Base-by-base conservation (phyloP, 2,888 invertebrate species). In the Exephanes ischioxanthus region DNA sequence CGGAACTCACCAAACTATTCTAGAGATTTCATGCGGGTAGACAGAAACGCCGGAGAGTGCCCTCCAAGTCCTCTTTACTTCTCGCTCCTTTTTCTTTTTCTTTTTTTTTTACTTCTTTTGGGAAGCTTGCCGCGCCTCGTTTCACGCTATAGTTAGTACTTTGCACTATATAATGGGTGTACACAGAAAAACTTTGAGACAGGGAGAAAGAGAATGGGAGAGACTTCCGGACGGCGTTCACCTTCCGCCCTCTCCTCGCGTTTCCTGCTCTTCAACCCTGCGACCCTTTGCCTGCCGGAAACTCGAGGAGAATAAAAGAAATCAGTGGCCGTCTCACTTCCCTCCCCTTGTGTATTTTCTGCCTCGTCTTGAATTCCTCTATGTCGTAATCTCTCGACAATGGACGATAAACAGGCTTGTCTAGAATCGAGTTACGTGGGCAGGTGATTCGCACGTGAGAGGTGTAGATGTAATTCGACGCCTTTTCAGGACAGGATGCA, bases 1-100 rank as follows among this genome's bases (percentile, higher is more conserved):
- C 89, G 90, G 89, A 90, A 90, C 88, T 87, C 85, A 72, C 66
- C 63, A 67, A 80, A 80, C 85, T 85, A 83, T 85, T 83, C 67
- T 72, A 67, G 80, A 80, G 80, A 85, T 85, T 85, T 80, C 82
- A 85, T 85, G 85, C 85, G 85, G 85, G 85, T 72, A 83, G 80
- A 63, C 80, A 76, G 79, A 75, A 71, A 82, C 75, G 63, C 75
- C 66, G 45, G 41, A n/a, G 30, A 79, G 61, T 70, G 63, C 83
- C 68, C 80, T 78, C 77, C 72, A 80, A 63, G 77, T 76, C 66
- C 76, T 80, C 58, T 45, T 55, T 75, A 30, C 51, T 66, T 48
- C 58, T 37, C 63, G n/a, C 33, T 33, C 37, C 30, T 33, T 51
- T 37, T 19, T 48, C 30, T 22, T 16, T 61, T 19, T 6, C 19